Evolutionary conservation across 2,888 invertebrate genomes (phyloP).

Genomic region (Hydrotaea cyrtoneurina): DNA sequence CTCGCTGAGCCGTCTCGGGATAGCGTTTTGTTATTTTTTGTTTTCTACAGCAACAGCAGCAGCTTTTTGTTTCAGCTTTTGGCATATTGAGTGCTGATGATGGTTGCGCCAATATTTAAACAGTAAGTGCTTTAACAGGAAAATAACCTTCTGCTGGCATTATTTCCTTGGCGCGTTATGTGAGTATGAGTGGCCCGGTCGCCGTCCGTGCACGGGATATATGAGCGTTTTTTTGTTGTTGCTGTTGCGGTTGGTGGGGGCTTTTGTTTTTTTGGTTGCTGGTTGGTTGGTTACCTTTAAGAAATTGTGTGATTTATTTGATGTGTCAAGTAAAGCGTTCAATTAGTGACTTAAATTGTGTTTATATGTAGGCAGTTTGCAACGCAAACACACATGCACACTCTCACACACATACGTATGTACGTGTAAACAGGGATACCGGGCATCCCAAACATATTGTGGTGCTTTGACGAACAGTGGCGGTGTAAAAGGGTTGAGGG

Average conservation of each 20-base stretch:
- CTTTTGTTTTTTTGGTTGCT: conserved; percentile 41
- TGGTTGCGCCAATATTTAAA: conserved; percentile 67
- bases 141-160: conserved; percentile 55
- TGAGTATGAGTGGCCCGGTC: background rate
- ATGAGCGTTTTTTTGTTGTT: conserved; percentile 44
- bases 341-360: conserved; percentile 81
- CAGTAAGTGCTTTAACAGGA: conserved; percentile 67
- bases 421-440: background rate
- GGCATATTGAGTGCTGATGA: conserved; percentile 68
- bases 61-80: conserved; percentile 49
- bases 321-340: conserved; percentile 81
- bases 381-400: background rate
- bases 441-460: background rate
- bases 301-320: conserved; percentile 80
- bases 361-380: conserved; percentile 66
- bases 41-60: too few relatives aligned
- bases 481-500: background rate
- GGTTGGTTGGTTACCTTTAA: conserved; percentile 47
- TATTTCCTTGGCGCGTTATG: conserved; percentile 45
- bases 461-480: background rate
- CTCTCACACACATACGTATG: background rate
- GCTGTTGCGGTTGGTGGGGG: conserved; percentile 31
- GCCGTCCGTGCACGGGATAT: conserved; percentile 24
- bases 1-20: background rate
- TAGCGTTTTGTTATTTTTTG: conserved; percentile 41